phyloP scores from a whole-genome alignment of 2,797 vertebrate genomes.

The Erpetoichthys calabaricus region DNA sequence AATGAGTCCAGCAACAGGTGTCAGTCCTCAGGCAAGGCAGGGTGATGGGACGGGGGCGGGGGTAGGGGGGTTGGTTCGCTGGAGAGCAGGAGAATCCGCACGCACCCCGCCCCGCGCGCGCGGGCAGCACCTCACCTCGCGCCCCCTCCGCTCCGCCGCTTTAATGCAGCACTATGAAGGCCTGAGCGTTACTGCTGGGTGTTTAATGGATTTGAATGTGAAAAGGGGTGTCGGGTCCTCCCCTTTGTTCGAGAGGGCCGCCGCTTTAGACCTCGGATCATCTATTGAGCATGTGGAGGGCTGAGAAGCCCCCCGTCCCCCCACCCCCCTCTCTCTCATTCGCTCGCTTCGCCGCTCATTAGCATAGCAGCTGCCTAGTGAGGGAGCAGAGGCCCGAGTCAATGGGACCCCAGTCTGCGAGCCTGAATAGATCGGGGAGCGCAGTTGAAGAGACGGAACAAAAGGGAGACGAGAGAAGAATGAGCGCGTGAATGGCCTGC shows the following conservation, averaged over 20 bases:
- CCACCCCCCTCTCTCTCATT: conserved; percentile 28
- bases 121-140: conserved; percentile 6
- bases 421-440: conserved; percentile 55
- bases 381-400: conserved; percentile 52
- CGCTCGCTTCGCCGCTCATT: conserved; percentile 60
- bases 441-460: conserved; percentile 39
- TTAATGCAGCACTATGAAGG: conserved; percentile 68
- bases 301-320: conserved; percentile 29
- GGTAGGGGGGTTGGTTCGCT: conserved; percentile 29
- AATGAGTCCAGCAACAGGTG: conserved; percentile 32
- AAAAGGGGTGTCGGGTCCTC: conserved; percentile 53
- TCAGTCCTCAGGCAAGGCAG: conserved; percentile 21
- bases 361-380: conserved; percentile 92
- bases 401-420: conserved; percentile 58
- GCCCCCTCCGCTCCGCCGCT: conserved; percentile 30
- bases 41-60: conserved; percentile 28
- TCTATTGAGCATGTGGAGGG: conserved; percentile 61
- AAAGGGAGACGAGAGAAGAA: conserved; percentile 41
- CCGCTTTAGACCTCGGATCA: conserved; percentile 48
- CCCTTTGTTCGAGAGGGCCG: conserved; percentile 55
- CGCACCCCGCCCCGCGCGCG: too few species aligned
- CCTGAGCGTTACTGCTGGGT: conserved; percentile 57
- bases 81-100: conserved; percentile 20
- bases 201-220: conserved; percentile 84
- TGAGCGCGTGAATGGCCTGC: conserved; percentile 52